These are phyloP conservation scores for Andricus curvator DNA, from an alignment of 2,888 invertebrate species.

Conservation along the genomic window DNA sequence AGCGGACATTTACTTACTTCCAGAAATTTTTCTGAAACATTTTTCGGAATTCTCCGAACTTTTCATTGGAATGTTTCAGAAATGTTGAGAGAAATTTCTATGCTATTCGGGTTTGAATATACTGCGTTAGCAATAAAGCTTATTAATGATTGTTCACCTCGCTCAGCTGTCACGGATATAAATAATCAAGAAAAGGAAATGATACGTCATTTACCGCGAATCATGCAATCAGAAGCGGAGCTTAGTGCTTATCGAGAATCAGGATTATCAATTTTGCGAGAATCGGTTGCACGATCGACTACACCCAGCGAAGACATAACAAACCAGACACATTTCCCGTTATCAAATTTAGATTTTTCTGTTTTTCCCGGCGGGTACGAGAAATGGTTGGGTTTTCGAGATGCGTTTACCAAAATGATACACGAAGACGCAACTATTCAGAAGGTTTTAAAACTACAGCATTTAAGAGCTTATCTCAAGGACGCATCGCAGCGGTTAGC, in stretches of 20 bases:
- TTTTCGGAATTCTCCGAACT: no score
- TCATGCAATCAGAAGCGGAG: conserved; percentile 32
- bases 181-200: no score
- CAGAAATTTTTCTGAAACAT: no score
- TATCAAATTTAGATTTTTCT: no score
- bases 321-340: no score
- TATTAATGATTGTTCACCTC: not conserved
- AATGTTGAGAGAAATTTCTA: no score
- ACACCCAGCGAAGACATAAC: no score
- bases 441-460: conserved; percentile 46
- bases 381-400: conserved; percentile 46
- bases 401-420: conserved; percentile 41
- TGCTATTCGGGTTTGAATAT: no score
- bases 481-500: conserved; percentile 41
- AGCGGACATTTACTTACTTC: no score
- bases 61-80: no score
- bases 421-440: conserved; percentile 37
- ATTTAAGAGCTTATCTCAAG: conserved; percentile 45
- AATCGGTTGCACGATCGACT: no score
- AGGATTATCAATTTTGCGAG: no score
- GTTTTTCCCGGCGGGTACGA: not conserved
- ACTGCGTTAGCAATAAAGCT: not conserved
- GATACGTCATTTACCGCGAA: not conserved
- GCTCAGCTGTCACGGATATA: not conserved
- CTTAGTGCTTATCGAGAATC: not conserved